phyloP scores from a whole-genome alignment of 2,797 vertebrate species.

The Malacoraja senta region DNA sequence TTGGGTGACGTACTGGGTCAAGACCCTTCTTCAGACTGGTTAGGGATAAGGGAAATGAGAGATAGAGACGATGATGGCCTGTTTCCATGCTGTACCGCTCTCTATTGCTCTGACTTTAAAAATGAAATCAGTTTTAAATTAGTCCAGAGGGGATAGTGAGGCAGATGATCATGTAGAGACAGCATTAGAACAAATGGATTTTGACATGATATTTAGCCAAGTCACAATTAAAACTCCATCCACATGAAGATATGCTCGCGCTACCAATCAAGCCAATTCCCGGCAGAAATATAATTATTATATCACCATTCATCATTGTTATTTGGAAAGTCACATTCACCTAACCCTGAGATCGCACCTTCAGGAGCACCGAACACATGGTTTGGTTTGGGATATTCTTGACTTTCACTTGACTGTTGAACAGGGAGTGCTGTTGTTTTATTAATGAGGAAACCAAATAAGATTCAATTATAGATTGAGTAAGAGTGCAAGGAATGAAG shows the following conservation, averaged over 20 bases:
- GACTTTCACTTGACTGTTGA: not conserved
- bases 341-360: not conserved
- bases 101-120: too few relatives aligned
- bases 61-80: too few relatives aligned
- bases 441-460: slow-evolving; percentile 12
- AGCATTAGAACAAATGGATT: not conserved
- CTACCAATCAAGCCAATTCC: not conserved
- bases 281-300: not conserved
- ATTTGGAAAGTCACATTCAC: not conserved
- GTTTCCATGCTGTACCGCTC: too few relatives aligned
- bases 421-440: slow-evolving; percentile 13
- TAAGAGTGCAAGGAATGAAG: not conserved
- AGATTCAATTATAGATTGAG: slow-evolving; percentile 15
- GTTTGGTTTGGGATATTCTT: not conserved
- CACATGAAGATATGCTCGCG: not conserved
- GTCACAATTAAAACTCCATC: too few relatives aligned
- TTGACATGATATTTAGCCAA: not conserved
- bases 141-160: too few relatives aligned
- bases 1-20: too few relatives aligned
- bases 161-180: not conserved
- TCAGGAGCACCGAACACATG: not conserved
- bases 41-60: too few relatives aligned
- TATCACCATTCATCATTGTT: not conserved
- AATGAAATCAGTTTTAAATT: not conserved
- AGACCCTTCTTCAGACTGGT: too few relatives aligned